A percentile compares a stretch with the other conserved stretches of the same genome.
phyloP scores from a whole-genome alignment of 2,113 vertebrate genomes.

The Glareola pratincola region DNA sequence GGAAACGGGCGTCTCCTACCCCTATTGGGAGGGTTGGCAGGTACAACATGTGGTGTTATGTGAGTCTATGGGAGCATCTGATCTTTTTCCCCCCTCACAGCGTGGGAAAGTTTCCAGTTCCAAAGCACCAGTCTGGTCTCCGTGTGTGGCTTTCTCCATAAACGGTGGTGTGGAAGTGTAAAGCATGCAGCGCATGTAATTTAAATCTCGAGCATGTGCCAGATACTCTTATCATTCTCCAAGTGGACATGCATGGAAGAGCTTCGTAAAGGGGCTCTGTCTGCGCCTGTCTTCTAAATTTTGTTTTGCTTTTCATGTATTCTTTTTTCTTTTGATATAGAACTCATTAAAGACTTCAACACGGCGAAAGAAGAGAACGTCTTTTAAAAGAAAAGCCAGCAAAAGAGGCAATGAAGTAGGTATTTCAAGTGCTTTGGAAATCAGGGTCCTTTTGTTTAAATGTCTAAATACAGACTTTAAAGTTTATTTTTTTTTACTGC shows the following conservation, averaged over 20 bases:
- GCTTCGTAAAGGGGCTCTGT: conserved; percentile 1
- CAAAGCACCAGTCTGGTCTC: conserved; percentile 78
- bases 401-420: conserved; percentile 94
- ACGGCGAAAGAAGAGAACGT: conserved; percentile 94
- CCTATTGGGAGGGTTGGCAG: conserved; percentile 86
- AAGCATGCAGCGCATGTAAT: conserved; percentile 80
- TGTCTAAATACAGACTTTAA: background rate
- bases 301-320: conserved; percentile 61
- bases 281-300: conserved; percentile 31
- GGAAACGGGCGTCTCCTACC: conserved; percentile 84
- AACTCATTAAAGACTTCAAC: conserved; percentile 89
- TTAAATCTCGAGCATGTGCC: conserved; percentile 73
- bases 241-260: conserved; percentile 73
- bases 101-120: conserved; percentile 73
- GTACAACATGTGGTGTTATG: conserved; percentile 84
- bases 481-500: background rate
- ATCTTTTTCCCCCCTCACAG: conserved; percentile 71
- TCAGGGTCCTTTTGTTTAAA: background rate
- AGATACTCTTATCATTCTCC: conserved; percentile 65
- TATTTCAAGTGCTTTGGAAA: conserved; percentile 17
- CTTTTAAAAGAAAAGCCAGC: conserved; percentile 96
- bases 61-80: conserved; percentile 80
- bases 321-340: conserved; percentile 57
- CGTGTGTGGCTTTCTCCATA: conserved; percentile 83
- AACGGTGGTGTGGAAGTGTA: conserved; percentile 81